phyloP scores from a whole-genome alignment of 2,797 vertebrate species.

The Scleropages formosus region DNA sequence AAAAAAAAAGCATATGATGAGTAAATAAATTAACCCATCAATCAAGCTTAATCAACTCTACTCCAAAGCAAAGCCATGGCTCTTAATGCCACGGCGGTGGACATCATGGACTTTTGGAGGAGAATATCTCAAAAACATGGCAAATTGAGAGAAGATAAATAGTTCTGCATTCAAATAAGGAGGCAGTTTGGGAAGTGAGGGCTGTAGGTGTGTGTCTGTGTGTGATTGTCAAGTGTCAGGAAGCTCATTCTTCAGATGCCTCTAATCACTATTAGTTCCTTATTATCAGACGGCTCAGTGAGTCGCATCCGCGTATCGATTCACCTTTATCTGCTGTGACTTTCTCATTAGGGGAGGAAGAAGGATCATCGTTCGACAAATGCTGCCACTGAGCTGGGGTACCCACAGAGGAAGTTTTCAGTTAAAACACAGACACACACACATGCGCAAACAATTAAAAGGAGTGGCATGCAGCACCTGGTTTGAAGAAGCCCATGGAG shows the following conservation, averaged over 20 bases:
- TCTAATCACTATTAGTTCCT: slow-evolving; percentile 34
- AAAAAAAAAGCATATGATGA: background rate
- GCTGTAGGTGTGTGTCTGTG: background rate
- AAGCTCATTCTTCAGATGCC: background rate
- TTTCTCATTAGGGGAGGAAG: slow-evolving; percentile 31
- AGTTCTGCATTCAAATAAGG: slow-evolving; percentile 9
- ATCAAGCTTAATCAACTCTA: too few species aligned
- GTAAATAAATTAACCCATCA: background rate
- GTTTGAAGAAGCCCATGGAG: background rate
- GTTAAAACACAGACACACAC: slow-evolving; percentile 24
- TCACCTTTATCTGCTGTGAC: slow-evolving; percentile 27
- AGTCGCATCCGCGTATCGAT: slow-evolving; percentile 44
- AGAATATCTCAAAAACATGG: background rate
- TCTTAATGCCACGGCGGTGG: too few species aligned
- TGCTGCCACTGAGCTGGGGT: background rate
- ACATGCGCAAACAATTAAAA: background rate
- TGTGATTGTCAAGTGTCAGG: background rate
- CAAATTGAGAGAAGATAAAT: background rate
- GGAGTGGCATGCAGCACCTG: background rate
- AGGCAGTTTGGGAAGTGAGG: background rate
- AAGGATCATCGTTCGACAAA: slow-evolving; percentile 11
- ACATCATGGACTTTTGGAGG: background rate
- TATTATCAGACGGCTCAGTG: slow-evolving; percentile 33
- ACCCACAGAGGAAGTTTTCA: slow-evolving; percentile 13
- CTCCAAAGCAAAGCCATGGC: too few species aligned